Base-by-base conservation (phyloP, 2,797 vertebrate genomes). In the Poecile montanus region DNA sequence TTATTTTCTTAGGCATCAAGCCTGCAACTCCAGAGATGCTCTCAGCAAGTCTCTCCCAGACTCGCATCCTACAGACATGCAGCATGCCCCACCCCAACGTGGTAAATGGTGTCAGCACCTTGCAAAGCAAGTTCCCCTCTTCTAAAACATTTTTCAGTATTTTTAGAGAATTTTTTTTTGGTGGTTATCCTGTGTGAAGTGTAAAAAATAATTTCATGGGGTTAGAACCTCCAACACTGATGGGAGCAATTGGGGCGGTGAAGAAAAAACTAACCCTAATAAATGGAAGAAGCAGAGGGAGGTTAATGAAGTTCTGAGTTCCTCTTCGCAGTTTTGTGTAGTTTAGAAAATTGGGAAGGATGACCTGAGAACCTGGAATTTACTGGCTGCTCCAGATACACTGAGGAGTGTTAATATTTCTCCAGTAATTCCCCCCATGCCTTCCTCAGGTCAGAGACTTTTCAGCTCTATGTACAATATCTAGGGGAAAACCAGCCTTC, bases 31-130 rank as follows among this genome's bases (percentile, higher is more conserved):
- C 99, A 96, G 98, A 99, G 97, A 98, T 98, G 97, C 94, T 99
- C n/a, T 98, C 98, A 80, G 98, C 98, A 95, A 99, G 98, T 85
- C 98, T 98, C 48, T 99, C 98, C 86, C 99, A 99, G 95, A 98
- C 98, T 56, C 98, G 98, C 30, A 98, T 98, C 95, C 98, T 98
- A 65, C 98, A 98, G 95, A 98, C 98, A 1, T 98, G 98, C 92
- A 98, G 97, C 9, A 98, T 98, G 89, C 97, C 98, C 34, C 98
- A 98, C 68, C 97, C 98, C 25, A 98, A 98, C 57, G 98, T 98
- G 97, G 98, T 99, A 78, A 98, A 98, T 20, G 78, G 98, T 88
- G 97, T 98, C 93, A 98, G 98, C 60, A 96, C 98, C 79, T 93
- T 98, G 91, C 98, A 98, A 98, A 98, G 98, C 98, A 98, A 91